Evolutionary conservation across 2,113 vertebrate species (phyloP).

Genomic region (Phalacrocorax aristotelis): DNA sequence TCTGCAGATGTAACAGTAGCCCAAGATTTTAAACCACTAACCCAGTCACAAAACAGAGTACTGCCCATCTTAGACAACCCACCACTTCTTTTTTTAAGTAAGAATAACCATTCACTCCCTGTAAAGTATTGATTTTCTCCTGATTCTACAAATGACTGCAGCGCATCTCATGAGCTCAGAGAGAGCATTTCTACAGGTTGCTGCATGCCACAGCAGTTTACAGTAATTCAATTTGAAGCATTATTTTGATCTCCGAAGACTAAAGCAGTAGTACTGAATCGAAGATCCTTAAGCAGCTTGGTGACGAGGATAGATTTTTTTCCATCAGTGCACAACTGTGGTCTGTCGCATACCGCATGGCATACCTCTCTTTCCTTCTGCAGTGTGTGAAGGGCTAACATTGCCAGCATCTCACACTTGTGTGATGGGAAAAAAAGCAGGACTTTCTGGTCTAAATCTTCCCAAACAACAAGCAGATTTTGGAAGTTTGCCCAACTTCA

Average conservation of each 20-base stretch:
- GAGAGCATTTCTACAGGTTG: slow-evolving; percentile 17
- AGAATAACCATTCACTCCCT: background rate
- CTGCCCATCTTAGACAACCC: background rate
- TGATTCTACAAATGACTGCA: slow-evolving; percentile 25
- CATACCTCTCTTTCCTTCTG: background rate
- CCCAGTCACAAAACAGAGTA: background rate
- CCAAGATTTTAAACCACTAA: background rate
- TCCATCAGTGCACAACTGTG: background rate
- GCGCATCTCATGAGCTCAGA: background rate
- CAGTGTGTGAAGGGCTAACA: background rate
- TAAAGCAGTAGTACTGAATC: slow-evolving; percentile 9
- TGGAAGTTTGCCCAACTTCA: background rate
- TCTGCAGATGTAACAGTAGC: background rate
- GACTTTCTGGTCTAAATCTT: background rate
- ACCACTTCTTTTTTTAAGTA: background rate
- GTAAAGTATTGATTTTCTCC: slow-evolving; percentile 19
- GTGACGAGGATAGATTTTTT: slow-evolving; percentile 5
- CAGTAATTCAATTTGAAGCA: slow-evolving; percentile 37
- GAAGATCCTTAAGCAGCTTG: slow-evolving; percentile 33
- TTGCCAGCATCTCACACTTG: background rate
- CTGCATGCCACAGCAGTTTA: slow-evolving; percentile 26
- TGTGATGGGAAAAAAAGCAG: background rate
- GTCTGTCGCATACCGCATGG: background rate
- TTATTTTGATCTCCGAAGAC: slow-evolving; percentile 41
- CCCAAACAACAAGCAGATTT: background rate